Evolutionary conservation across 53 echinoderm and acorn worm species (phyloP).

Genomic region (Hippasteria phrygiana): DNA sequence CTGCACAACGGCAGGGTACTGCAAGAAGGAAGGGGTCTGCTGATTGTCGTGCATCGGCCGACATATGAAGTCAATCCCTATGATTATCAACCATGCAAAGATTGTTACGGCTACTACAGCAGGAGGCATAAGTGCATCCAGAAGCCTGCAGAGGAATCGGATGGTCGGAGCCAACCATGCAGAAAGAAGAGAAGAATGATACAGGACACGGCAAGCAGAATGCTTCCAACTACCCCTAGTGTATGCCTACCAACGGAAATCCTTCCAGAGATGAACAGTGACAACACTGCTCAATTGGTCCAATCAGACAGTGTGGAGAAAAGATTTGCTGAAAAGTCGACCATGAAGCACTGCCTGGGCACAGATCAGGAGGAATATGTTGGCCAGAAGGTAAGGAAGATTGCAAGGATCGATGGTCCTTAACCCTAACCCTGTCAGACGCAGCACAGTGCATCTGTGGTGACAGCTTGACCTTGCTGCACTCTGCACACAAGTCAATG

Average conservation of each 20-base stretch:
- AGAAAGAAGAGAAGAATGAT: slow-evolving; percentile 64
- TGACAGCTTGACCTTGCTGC: too few species aligned
- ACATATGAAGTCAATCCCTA: slow-evolving; percentile 23
- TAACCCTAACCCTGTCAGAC: too few species aligned
- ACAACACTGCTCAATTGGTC: slow-evolving; percentile 47
- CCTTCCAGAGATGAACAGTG: slow-evolving; percentile 60
- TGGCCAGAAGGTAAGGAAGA: slow-evolving; percentile 59
- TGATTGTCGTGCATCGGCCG: slow-evolving; percentile 69
- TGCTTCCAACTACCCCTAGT: slow-evolving; percentile 62
- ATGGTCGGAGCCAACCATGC: too few species aligned
- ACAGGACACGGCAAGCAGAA: slow-evolving; percentile 36
- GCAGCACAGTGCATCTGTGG: too few species aligned
- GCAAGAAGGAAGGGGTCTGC: slow-evolving; percentile 66
- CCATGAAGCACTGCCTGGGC: slow-evolving; percentile 65
- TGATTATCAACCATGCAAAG: slow-evolving; percentile 72
- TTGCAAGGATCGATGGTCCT: slow-evolving; percentile 69
- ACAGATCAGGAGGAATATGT: slow-evolving; percentile 68
- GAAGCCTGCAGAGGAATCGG: slow-evolving; percentile 8
- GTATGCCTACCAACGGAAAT: slow-evolving; percentile 67
- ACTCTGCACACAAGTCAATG: too few species aligned
- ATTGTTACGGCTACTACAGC: slow-evolving; percentile 70
- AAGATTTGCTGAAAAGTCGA: slow-evolving; percentile 70
- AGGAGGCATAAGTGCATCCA: slow-evolving; percentile 78
- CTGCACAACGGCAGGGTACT: slow-evolving; percentile 71
- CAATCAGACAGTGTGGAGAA: slow-evolving; percentile 60